Evolutionary conservation across 2,888 invertebrate genomes (phyloP), one percentile per base, ranked within the genome.

Genomic region (Phalangium opilio): DNA sequence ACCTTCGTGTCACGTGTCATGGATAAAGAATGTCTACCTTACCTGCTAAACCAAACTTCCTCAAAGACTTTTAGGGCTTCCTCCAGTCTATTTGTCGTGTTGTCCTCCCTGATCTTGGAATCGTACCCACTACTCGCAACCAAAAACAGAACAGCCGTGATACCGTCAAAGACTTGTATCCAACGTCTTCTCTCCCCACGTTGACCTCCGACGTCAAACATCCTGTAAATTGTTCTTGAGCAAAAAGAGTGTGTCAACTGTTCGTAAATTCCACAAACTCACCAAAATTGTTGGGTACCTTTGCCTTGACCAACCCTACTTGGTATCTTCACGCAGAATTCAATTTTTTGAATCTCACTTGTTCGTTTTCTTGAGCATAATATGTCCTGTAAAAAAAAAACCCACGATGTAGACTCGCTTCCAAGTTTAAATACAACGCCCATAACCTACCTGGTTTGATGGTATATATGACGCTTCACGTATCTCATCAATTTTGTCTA

Each of bases 151-250:
- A 85, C 79, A 1, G 83, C 83, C 57, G 82, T 76, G 55, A 83
- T 82, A 2, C 81, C 83, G 63, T 83, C 83, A 60, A 85, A 85
- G 1, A 81, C 81, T 74, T 79, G 66, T 57, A 85, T 83, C 85
- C 85, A 85, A 64, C 83, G 83, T 57, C 79, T 79, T 48, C 84
- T 69, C 60, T 83, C 81, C 11, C 83, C 83, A 48, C 81, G 68
- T 63, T 85, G 85, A 0, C 85, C 85, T 0, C 85, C 85, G 0
- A 85, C 85, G 61, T 85, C 85, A 58, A 78, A 83, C 77, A 85
- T 82, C 72, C 66, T 67, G 49, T 14, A 45, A 45, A n/a, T 34
- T 14, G 15, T 27, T n/a, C 2, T 15, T 12, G 17, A 42, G 21
- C 20, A 41, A 14, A n/a, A 15, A 27, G n/a, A 46, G 41, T 21